Conservation (phyloP, 2,888 invertebrate species). For the Plutella xylostella region DNA sequence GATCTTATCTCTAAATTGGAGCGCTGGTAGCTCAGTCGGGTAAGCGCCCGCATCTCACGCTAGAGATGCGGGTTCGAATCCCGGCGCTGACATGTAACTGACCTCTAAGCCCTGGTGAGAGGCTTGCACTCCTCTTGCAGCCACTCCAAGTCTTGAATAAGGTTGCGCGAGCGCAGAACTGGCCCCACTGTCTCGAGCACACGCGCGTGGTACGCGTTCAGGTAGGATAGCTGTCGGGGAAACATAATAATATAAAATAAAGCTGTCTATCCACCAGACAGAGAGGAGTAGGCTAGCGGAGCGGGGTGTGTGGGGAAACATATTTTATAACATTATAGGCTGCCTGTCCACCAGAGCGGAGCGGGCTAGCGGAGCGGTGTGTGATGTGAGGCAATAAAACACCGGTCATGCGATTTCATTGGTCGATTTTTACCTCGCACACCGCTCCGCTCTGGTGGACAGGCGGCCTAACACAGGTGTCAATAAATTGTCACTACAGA, state of each 20-base stretch:
- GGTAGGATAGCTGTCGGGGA: conserved; percentile 37
- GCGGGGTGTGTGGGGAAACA: neutral
- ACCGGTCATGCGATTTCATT: too few species aligned
- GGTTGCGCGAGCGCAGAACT: conserved; percentile 27
- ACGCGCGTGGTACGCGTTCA: conserved; percentile 42
- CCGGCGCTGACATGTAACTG: too few species aligned
- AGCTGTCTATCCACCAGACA: neutral
- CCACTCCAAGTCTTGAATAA: conserved; percentile 37
- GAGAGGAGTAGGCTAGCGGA: neutral
- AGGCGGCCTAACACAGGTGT: too few species aligned
- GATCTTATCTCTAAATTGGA: too few species aligned
- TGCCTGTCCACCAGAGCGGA: neutral
- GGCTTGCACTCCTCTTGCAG: conserved; percentile 38
- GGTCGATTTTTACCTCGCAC: too few species aligned
- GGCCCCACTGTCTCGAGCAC: conserved; percentile 39
- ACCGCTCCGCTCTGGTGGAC: too few species aligned
- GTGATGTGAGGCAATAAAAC: neutral
- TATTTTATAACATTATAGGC: neutral
- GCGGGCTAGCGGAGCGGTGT: too few species aligned
- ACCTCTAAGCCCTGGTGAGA: conserved; percentile 23
- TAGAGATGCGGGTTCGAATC: too few species aligned
- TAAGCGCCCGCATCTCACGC: too few species aligned
- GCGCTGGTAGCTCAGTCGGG: too few species aligned
- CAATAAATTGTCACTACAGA: too few species aligned
- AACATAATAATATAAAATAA: conserved; percentile 5